Conservation (phyloP, 1,140 invertebrate genomes). For the Micrasema longulum region DNA sequence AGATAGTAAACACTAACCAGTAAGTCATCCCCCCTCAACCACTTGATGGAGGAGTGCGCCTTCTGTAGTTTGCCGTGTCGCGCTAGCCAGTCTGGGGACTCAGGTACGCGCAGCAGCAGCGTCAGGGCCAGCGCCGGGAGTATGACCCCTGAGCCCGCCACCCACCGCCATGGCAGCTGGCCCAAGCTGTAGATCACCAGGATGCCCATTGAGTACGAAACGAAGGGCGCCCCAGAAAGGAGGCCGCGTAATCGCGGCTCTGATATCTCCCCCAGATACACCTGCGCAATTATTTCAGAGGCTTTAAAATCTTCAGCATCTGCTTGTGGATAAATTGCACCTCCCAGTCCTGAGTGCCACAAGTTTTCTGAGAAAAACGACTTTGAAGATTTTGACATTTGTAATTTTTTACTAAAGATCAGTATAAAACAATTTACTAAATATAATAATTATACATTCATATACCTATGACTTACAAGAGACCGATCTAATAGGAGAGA, state of each 20-base stretch:
- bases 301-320: no score
- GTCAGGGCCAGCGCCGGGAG: conserved; percentile 71
- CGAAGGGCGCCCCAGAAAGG: conserved; percentile 74
- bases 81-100: conserved; percentile 79
- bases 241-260: conserved; percentile 76
- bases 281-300: no score
- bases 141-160: conserved; percentile 73
- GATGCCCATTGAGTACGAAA: conserved; percentile 79
- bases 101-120: conserved; percentile 74
- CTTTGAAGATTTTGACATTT: no score
- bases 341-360: no score
- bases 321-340: no score
- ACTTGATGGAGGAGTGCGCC: conserved; percentile 74
- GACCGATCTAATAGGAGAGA: no score
- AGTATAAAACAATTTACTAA: no score
- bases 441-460: no score
- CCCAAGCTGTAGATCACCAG: conserved; percentile 77
- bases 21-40: conserved; percentile 74
- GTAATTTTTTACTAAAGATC: no score
- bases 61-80: conserved; percentile 71
- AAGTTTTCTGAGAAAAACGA: no score
- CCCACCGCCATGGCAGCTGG: conserved; percentile 73
- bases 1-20: no score
- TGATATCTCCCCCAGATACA: conserved; percentile 77
- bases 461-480: no score